These are phyloP conservation scores for Apodemia mormo DNA, from an alignment of 2,888 invertebrate genomes.

Conservation along the genomic window DNA sequence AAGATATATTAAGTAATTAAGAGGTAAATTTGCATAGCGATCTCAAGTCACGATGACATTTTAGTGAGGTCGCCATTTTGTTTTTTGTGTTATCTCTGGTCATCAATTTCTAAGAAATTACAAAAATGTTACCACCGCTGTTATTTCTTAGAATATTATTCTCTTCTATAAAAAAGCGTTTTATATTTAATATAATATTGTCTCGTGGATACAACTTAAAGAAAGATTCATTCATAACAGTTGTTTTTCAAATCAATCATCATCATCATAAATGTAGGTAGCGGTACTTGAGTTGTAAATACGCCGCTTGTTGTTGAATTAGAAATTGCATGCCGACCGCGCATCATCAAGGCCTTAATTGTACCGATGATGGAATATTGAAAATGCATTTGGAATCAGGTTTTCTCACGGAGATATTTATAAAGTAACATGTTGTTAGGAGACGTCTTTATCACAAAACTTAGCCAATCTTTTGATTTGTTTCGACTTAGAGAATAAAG, in stretches of 20 bases:
- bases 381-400: slow-evolving; percentile 1
- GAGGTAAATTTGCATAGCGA: slow-evolving; percentile 70
- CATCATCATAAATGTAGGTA: slow-evolving; percentile 13
- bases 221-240: slow-evolving; percentile 1
- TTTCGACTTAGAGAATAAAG: too few species aligned
- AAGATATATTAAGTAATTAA: slow-evolving; percentile 69
- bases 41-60: slow-evolving; percentile 53
- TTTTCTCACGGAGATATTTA: neutral
- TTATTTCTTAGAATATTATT: slow-evolving; percentile 42
- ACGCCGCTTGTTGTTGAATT: slow-evolving; percentile 3
- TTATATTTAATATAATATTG: neutral
- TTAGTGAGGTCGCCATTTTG: slow-evolving; percentile 60
- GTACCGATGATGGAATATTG: slow-evolving; percentile 3
- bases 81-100: slow-evolving; percentile 56
- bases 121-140: slow-evolving; percentile 52
- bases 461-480: too few species aligned
- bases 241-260: slow-evolving; percentile 13
- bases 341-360: slow-evolving; percentile 6
- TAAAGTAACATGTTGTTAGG: neutral
- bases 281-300: slow-evolving; percentile 4
- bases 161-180: neutral
- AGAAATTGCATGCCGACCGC: slow-evolving; percentile 12
- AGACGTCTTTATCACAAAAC: too few species aligned
- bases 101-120: slow-evolving; percentile 57
- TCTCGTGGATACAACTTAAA: neutral